These are phyloP conservation scores for Magallana ariakensis DNA, from an alignment of 1,140 invertebrate genomes.

Conservation along the genomic window DNA sequence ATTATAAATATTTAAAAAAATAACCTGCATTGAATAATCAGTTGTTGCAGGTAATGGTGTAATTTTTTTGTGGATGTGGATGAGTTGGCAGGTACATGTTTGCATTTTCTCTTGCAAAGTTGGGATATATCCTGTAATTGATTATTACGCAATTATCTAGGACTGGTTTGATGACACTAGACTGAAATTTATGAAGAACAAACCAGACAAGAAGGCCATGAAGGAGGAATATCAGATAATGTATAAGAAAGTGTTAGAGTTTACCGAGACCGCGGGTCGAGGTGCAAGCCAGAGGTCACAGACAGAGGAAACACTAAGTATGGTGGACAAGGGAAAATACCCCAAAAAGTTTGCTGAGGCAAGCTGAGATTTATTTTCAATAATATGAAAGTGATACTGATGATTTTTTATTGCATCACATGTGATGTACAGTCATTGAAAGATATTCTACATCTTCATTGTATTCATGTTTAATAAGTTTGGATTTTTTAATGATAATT, in stretches of 20 bases:
- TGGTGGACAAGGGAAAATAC: slow-evolving; percentile 70
- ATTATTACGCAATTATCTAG: slow-evolving; percentile 45
- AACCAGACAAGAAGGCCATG: slow-evolving; percentile 58
- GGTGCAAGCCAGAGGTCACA: slow-evolving; percentile 37
- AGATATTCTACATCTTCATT: too few species aligned
- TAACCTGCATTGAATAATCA: too few species aligned
- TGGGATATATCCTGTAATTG: neutral
- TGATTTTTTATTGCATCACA: too few species aligned
- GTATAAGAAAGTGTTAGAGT: slow-evolving; percentile 63
- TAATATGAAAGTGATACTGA: too few species aligned
- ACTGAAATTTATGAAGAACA: slow-evolving; percentile 59
- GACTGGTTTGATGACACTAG: slow-evolving; percentile 70
- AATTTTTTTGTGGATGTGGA: too few species aligned
- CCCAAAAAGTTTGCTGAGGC: slow-evolving; percentile 72
- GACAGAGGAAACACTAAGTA: slow-evolving; percentile 39
- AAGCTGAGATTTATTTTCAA: slow-evolving; percentile 42
- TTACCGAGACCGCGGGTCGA: neutral
- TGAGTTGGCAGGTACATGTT: too few species aligned
- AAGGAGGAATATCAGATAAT: slow-evolving; percentile 64
- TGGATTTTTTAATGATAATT: too few species aligned
- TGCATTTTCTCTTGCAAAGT: too few species aligned
- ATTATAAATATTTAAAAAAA: too few species aligned
- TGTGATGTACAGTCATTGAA: too few species aligned
- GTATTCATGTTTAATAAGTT: too few species aligned
- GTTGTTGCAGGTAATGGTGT: too few species aligned